phyloP scores from a whole-genome alignment of 37 sponge, comb jelly and placozoan genomes.

The Tethya wilhelma region DNA sequence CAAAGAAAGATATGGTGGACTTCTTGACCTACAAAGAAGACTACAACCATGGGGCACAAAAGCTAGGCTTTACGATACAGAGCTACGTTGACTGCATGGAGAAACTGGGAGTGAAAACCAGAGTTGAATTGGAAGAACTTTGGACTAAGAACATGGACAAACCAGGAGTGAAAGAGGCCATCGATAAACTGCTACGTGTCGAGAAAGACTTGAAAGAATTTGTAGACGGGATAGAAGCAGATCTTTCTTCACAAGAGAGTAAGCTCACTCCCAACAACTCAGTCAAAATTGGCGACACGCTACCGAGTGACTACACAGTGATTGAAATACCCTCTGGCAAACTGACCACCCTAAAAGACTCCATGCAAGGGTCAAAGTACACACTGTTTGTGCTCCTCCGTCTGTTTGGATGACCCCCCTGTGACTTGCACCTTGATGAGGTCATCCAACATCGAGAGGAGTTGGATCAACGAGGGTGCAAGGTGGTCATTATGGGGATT shows the following conservation, averaged over 20 bases:
- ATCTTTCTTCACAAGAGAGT: background rate
- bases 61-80: background rate
- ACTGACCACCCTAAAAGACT: background rate
- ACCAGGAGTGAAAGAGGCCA: slow-evolving; percentile 10
- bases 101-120: slow-evolving; percentile 13
- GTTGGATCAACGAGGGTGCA: slow-evolving; percentile 2
- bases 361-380: slow-evolving; percentile 12
- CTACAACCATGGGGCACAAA: background rate
- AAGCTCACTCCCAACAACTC: background rate
- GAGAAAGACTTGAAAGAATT: slow-evolving; percentile 20
- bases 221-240: background rate
- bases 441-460: background rate
- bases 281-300: background rate
- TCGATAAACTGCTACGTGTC: slow-evolving; percentile 10
- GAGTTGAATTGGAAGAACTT: slow-evolving; percentile 12
- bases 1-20: too few species aligned
- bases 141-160: background rate
- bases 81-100: slow-evolving; percentile 25
- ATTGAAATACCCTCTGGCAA: background rate
- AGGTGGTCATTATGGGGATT: slow-evolving; percentile 21
- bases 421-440: slow-evolving; percentile 44
- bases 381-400: slow-evolving; percentile 55
- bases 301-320: slow-evolving; percentile 4
- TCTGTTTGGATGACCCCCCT: slow-evolving; percentile 65
- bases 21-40: too few species aligned